phyloP scores from a whole-genome alignment of 2,888 invertebrate species.

The Agrochola circellaris region DNA sequence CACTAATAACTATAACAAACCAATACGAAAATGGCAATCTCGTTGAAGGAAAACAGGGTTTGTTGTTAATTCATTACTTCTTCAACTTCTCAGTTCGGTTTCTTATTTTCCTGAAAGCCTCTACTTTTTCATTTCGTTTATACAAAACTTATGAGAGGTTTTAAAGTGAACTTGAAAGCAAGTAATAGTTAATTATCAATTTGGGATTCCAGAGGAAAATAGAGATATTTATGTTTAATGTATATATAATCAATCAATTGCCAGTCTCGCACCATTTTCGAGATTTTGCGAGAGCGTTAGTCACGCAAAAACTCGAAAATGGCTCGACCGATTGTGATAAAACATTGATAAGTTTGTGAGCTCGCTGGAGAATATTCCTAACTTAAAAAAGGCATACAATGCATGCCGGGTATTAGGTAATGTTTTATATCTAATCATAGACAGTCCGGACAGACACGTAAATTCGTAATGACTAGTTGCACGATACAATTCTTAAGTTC shows the following conservation, averaged over 20 bases:
- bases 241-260: too few relatives aligned
- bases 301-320: too few relatives aligned
- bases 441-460: not conserved
- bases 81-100: not conserved
- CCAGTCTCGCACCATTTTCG: too few relatives aligned
- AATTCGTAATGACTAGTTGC: not conserved
- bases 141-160: not conserved
- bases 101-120: too few relatives aligned
- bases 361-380: rapidly evolving
- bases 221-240: not conserved
- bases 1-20: not conserved
- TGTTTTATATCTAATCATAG: not conserved
- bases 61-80: not conserved
- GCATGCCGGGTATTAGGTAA: too few relatives aligned
- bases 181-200: not conserved
- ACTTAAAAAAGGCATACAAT: too few relatives aligned
- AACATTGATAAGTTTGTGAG: too few relatives aligned
- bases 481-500: not conserved
- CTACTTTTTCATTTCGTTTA: not conserved
- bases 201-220: not conserved
- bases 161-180: not conserved
- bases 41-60: not conserved
- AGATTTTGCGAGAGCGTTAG: too few relatives aligned
- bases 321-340: too few relatives aligned
- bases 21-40: not conserved